phyloP scores from a whole-genome alignment of 1,140 invertebrate species.

The Aphelinus certus region DNA sequence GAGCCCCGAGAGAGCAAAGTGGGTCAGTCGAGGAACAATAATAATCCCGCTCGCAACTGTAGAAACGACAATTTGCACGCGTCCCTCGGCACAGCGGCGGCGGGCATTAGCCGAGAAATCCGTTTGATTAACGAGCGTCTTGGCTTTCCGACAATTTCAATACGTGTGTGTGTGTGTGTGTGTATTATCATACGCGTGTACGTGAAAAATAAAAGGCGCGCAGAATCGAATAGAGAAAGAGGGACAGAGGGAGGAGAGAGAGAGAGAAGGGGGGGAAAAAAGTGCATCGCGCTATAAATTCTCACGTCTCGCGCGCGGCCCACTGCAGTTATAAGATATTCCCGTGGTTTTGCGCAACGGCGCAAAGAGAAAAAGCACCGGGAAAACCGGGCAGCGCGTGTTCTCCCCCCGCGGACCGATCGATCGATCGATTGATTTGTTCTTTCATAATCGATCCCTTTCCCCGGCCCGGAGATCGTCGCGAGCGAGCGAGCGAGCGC shows the following conservation, averaged over 20 bases:
- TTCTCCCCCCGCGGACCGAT: neutral
- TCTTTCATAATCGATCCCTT: slow-evolving; percentile 40
- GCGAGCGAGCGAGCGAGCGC: too few species aligned
- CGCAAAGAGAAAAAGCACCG: neutral
- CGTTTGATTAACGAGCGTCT: slow-evolving; percentile 17
- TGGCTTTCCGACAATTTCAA: neutral
- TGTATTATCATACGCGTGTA: too few species aligned
- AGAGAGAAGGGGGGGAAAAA: too few species aligned
- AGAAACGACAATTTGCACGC: slow-evolving; percentile 14
- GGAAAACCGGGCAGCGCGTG: neutral
- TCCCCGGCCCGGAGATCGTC: slow-evolving; percentile 4
- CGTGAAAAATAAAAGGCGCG: too few species aligned
- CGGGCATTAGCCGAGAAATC: neutral
- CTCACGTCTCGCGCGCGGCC: neutral
- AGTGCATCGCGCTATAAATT: neutral
- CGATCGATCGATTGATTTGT: slow-evolving; percentile 34
- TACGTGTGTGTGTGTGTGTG: neutral
- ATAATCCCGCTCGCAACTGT: neutral
- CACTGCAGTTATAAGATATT: slow-evolving; percentile 1
- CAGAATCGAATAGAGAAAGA: neutral
- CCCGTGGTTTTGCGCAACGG: neutral
- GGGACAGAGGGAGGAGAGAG: neutral
- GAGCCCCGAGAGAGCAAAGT: neutral
- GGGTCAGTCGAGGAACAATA: neutral
- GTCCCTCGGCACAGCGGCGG: neutral